These are phyloP conservation scores for Hyphantria cunea DNA, from an alignment of 1,140 invertebrate genomes.

Conservation along the genomic window DNA sequence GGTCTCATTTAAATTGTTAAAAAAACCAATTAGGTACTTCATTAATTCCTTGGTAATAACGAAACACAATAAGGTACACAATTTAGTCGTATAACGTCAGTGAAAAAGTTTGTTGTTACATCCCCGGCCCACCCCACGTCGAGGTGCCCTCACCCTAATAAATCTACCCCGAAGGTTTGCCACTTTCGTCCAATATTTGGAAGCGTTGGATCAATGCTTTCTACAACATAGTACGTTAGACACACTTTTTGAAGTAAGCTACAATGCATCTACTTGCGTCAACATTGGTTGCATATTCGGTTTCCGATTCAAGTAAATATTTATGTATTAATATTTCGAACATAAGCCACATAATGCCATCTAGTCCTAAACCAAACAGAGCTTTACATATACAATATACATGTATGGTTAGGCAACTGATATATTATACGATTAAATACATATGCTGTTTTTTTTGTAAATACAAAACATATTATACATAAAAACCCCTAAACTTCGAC, in stretches of 20 bases:
- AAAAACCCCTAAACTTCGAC: no score
- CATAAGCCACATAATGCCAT: no score
- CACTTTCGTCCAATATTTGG: constrained; percentile 33
- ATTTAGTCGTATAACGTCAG: constrained; percentile 17
- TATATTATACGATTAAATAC: no score
- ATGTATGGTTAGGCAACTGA: no score
- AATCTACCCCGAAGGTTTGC: constrained; percentile 37
- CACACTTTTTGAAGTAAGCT: constrained; percentile 23
- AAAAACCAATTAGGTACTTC: not conserved
- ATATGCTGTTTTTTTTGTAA: no score
- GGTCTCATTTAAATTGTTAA: not conserved
- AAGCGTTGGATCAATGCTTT: constrained; percentile 39
- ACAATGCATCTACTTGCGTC: constrained; percentile 7
- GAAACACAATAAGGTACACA: not conserved
- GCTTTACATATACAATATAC: no score
- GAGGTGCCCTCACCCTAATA: constrained; percentile 37
- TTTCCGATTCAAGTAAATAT: no score
- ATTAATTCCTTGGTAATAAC: constrained; percentile 1
- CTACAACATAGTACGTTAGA: constrained; percentile 19
- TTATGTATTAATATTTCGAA: no score
- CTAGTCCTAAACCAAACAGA: no score
- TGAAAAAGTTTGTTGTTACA: constrained; percentile 20
- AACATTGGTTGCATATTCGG: no score
- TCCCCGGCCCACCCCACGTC: constrained; percentile 5
- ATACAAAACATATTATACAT: no score